phyloP scores from a whole-genome alignment of 2,113 vertebrate species.

The Asarcornis scutulata region DNA sequence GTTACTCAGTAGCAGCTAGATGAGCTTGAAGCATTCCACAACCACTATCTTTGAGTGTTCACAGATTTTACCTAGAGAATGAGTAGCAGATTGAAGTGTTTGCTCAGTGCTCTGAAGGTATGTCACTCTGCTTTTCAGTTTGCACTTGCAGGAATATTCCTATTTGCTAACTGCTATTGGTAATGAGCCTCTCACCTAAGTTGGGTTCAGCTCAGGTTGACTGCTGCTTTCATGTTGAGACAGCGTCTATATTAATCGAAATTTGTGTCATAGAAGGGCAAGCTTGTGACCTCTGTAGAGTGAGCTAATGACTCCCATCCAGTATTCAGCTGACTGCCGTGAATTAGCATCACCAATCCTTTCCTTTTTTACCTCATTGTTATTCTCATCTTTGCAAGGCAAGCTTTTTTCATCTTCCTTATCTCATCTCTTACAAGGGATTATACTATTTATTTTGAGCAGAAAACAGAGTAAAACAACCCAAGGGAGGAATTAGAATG shows the following conservation, averaged over 20 bases:
- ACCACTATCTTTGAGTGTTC: not conserved
- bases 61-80: not conserved
- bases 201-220: conserved; percentile 42
- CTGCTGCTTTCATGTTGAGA: not conserved
- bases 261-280: conserved; percentile 27
- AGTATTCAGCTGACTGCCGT: not conserved
- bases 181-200: not conserved
- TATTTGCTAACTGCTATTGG: not conserved
- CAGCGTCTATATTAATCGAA: conserved; percentile 27
- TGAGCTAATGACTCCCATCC: conserved; percentile 1
- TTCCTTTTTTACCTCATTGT: not conserved
- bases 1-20: not conserved
- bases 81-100: not conserved
- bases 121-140: not conserved
- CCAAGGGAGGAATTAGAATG: not conserved
- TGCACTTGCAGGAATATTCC: not conserved
- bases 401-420: not conserved
- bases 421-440: not conserved
- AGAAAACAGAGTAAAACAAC: not conserved
- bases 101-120: not conserved
- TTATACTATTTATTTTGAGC: not conserved
- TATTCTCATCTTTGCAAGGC: not conserved
- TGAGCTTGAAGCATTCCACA: not conserved
- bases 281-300: not conserved
- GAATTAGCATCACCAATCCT: not conserved